These are phyloP conservation scores for Philypnodon macrostomus DNA, from an alignment of 2,797 vertebrate species.

Conservation along the genomic window DNA sequence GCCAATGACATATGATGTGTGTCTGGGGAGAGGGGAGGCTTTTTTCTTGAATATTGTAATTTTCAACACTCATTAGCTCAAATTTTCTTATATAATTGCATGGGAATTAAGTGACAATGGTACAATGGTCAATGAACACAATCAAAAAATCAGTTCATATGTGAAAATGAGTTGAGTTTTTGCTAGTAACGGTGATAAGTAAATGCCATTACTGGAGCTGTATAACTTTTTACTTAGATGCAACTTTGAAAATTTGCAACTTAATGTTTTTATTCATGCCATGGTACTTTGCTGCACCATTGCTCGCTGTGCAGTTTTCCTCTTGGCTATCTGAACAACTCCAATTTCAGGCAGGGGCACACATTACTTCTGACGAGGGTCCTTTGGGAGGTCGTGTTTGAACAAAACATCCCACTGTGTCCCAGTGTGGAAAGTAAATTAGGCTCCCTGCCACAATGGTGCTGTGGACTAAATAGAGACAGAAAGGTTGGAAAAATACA, in stretches of 20 bases:
- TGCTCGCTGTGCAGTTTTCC: conserved; percentile 32
- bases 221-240: conserved; percentile 18
- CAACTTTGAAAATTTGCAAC: conserved; percentile 27
- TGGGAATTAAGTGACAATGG: too few relatives aligned
- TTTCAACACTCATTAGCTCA: too few relatives aligned
- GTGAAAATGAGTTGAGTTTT: background rate
- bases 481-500: conserved; percentile 3
- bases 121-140: too few relatives aligned
- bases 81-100: too few relatives aligned
- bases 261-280: conserved; percentile 46
- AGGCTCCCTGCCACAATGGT: conserved; percentile 33
- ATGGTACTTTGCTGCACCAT: conserved; percentile 16
- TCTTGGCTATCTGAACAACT: conserved; percentile 35
- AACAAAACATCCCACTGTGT: conserved; percentile 55
- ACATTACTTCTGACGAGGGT: conserved; percentile 30
- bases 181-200: conserved; percentile 1
- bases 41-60: too few relatives aligned
- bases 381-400: conserved; percentile 43
- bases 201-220: conserved; percentile 1
- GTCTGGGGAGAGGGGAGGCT: too few relatives aligned
- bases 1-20: too few relatives aligned
- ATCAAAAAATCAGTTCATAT: too few relatives aligned
- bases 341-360: conserved; percentile 44
- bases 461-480: conserved; percentile 15
- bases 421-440: conserved; percentile 44